Evolutionary conservation across 2,888 invertebrate species (phyloP).

Genomic region (Lochmaea crataegi): DNA sequence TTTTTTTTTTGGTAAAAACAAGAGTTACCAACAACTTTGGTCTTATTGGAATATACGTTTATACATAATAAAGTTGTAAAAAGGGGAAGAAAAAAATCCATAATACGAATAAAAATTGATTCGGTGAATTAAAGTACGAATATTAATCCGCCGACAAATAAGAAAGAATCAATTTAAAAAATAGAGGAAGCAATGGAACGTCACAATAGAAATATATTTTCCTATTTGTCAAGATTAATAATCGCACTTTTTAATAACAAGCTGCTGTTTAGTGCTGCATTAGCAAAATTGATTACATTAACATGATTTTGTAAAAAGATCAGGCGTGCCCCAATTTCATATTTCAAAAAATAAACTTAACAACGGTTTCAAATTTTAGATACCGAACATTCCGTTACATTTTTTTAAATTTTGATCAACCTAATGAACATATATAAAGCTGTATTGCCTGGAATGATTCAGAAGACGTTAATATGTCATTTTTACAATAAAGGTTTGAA

Average conservation of each 20-base stretch:
- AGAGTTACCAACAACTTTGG: slow-evolving; percentile 42
- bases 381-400: not conserved
- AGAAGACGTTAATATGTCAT: too few species aligned
- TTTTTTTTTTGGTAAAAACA: slow-evolving; percentile 30
- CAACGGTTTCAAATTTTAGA: not conserved
- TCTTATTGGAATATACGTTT: slow-evolving; percentile 34
- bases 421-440: too few species aligned
- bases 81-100: slow-evolving; percentile 25
- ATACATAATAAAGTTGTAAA: slow-evolving; percentile 18
- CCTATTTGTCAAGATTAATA: not conserved
- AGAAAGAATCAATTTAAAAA: not conserved
- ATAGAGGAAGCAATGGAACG: not conserved
- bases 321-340: not conserved
- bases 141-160: not conserved
- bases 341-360: not conserved
- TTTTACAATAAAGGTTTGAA: too few species aligned
- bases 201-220: not conserved
- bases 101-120: not conserved
- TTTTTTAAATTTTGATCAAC: too few species aligned
- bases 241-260: slow-evolving; percentile 8
- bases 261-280: slow-evolving; percentile 31
- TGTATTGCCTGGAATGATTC: too few species aligned
- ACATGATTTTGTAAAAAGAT: not conserved
- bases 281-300: slow-evolving; percentile 10
- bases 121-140: slow-evolving; percentile 2